Evolutionary conservation across 64 coral and sea anemone genomes (phyloP), one percentile per base, ranked within the genome.

Genomic region (Montipora efflorescens): DNA sequence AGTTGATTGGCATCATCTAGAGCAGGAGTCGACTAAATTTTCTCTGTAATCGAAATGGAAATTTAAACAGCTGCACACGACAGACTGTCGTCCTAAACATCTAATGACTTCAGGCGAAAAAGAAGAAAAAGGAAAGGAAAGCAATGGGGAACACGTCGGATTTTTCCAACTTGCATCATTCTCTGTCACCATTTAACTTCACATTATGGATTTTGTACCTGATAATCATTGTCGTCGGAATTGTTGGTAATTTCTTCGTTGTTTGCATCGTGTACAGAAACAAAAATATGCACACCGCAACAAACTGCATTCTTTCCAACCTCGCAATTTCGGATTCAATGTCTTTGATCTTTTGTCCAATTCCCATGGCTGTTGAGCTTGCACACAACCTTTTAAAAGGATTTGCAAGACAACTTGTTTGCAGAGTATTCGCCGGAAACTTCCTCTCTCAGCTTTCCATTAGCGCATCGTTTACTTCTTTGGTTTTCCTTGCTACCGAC

Each of bases 281-380:
- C 18, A 88, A 43, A 2, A 44, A 44, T 7, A 95, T 95, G 94
- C 94, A 88, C 64, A 91, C 94, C 7, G 81, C 88, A 9, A 91
- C 94, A 74, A 95, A 95, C 61, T 95, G 48, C 70, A 76, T 95
- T 11, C 79, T 95, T 1, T 74, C 90, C 0, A 95, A 95, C 70
- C 43, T 95, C 5, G 89, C 94, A 6, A 59, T 47, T 1, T 74
- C 94, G 77, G 94, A 95, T 47, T 51, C 90, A 10, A 47, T 91
- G 9, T 79, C 79, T 14, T 82, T 94, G 43, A 3, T 83, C 5
- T 81, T 70, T 21, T 88, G 85, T 36, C 49, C 76, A 10, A 77
- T 89, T 73, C 87, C 92, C 7, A 59, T 89, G 19, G 69, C 75
- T 47, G 47, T 94, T 3, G 51, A 55, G 5, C 57, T 88, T 19